These are phyloP conservation scores for Lagorchestes hirsutus DNA, from an alignment of 2,797 vertebrate species.

Conservation along the genomic window DNA sequence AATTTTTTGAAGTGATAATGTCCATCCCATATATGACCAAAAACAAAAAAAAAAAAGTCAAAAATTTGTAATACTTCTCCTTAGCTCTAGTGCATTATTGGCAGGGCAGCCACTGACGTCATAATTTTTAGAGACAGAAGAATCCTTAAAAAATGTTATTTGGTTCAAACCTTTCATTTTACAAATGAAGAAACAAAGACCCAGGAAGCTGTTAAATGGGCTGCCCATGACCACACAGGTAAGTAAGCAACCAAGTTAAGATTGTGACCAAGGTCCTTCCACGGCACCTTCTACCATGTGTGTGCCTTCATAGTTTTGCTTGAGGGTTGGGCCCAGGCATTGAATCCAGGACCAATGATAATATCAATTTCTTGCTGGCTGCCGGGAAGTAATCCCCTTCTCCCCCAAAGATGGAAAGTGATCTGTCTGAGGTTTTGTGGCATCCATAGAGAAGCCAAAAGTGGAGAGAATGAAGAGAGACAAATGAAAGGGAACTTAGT, in stretches of 20 bases:
- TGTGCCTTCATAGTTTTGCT: not conserved
- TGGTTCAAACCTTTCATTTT: not conserved
- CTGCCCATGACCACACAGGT: not conserved
- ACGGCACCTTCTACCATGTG: not conserved
- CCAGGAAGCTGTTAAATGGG: not conserved
- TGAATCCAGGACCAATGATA: not conserved
- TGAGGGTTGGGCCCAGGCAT: not conserved
- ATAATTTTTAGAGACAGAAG: not conserved
- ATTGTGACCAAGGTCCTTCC: not conserved
- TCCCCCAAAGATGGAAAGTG: not conserved
- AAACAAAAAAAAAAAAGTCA: not conserved
- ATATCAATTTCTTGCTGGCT: slow-evolving; percentile 21
- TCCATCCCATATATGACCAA: not conserved
- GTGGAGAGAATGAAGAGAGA: not conserved
- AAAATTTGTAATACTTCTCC: not conserved
- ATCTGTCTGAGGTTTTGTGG: not conserved
- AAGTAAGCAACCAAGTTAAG: not conserved
- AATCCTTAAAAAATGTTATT: not conserved
- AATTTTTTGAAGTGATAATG: not conserved
- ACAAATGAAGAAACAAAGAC: not conserved
- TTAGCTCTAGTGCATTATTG: not conserved
- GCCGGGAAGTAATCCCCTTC: not conserved
- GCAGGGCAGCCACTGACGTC: not conserved
- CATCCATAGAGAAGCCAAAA: not conserved
- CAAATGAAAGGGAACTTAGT: not conserved